These are phyloP conservation scores for Sternotherus odoratus DNA, from an alignment of 2,797 vertebrate species.

Conservation along the genomic window DNA sequence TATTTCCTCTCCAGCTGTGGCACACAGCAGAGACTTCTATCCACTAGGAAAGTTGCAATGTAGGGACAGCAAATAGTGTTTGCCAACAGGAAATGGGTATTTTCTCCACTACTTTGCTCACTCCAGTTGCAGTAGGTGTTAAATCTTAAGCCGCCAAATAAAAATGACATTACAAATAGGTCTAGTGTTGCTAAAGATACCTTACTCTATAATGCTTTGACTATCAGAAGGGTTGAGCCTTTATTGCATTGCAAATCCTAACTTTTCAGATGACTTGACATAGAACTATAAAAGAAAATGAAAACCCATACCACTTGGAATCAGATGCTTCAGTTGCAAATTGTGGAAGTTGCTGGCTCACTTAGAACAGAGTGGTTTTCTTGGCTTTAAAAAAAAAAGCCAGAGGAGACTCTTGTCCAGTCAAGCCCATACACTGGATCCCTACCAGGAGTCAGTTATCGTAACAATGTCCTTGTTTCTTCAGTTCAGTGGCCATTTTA, in stretches of 20 bases:
- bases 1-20: neutral
- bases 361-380: neutral
- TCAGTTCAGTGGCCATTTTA: neutral
- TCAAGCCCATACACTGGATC: neutral
- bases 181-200: neutral
- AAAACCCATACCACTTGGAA: neutral
- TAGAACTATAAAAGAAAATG: neutral
- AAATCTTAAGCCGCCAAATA: neutral
- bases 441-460: neutral
- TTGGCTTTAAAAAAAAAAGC: neutral
- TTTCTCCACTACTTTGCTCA: neutral
- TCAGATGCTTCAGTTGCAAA: neutral
- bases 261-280: neutral
- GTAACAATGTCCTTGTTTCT: conserved; percentile 15
- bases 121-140: neutral
- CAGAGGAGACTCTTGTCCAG: neutral
- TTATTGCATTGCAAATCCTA: neutral
- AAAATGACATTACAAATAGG: neutral
- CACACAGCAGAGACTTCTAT: neutral
- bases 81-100: neutral
- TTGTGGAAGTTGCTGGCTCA: neutral
- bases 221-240: neutral
- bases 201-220: neutral
- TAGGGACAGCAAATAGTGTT: neutral
- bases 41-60: neutral